phyloP scores from a whole-genome alignment of 2,888 invertebrate species.

The Camponotus fellah region DNA sequence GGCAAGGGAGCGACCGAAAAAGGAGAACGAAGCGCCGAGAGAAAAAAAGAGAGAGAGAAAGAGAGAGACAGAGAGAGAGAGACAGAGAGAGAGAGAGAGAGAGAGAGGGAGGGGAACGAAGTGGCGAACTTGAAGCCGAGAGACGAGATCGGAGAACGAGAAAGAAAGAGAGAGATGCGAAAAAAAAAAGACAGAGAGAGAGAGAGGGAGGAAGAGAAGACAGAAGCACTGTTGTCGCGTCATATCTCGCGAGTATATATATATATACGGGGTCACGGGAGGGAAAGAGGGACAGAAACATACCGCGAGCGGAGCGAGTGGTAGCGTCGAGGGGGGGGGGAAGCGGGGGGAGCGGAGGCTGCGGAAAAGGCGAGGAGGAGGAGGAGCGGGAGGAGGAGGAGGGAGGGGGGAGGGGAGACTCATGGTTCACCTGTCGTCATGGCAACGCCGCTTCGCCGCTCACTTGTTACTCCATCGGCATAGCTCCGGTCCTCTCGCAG shows the following conservation, averaged over 20 bases:
- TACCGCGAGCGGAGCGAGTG: conserved; percentile 60
- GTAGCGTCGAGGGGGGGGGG: conserved; percentile 17
- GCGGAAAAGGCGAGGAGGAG: conserved; percentile 37
- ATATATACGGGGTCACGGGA: conserved; percentile 69
- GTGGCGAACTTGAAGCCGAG: conserved; percentile 31
- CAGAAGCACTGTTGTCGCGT: conserved; percentile 64
- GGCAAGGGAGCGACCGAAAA: conserved; percentile 53
- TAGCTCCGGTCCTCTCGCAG: conserved; percentile 81
- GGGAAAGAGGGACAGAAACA: conserved; percentile 62
- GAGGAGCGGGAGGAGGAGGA: conserved; percentile 24
- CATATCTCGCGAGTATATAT: conserved; percentile 64
- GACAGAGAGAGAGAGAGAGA: neutral
- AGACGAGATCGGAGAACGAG: conserved; percentile 24
- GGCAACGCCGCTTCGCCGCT: conserved; percentile 85
- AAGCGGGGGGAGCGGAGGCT: neutral
- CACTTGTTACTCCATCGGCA: conserved; percentile 85
- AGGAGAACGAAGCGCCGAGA: conserved; percentile 25
- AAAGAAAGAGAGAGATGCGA: conserved; percentile 37
- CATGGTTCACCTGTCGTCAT: conserved; percentile 86
- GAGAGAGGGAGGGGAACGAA: neutral
- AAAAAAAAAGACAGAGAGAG: conserved; percentile 55
- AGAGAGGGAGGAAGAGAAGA: conserved; percentile 61
- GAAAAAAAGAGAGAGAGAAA: conserved; percentile 12
- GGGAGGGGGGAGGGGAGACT: conserved; percentile 67
- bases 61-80: neutral